Evolutionary conservation across 2,113 vertebrate species (phyloP).

Genomic region (Lepus americanus): DNA sequence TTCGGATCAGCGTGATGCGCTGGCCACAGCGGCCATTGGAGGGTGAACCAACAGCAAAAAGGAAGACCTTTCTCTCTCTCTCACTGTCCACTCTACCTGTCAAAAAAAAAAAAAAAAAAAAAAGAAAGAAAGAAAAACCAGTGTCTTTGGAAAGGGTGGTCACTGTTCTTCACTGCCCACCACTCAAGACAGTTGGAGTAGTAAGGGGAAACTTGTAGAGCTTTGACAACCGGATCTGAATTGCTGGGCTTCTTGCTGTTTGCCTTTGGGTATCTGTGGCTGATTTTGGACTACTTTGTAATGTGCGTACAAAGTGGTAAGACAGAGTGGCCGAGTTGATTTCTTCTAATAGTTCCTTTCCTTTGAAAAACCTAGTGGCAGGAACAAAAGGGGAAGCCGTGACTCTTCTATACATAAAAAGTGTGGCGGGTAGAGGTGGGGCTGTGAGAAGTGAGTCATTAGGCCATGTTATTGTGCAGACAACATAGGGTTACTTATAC

Average conservation of each 20-base stretch:
- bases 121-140: too few species aligned
- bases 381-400: background rate
- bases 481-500: too few species aligned
- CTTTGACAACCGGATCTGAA: background rate
- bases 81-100: too few species aligned
- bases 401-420: slow-evolving; percentile 29
- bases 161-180: background rate
- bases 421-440: background rate
- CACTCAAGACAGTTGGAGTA: background rate
- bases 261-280: background rate
- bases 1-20: too few species aligned
- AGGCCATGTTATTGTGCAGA: too few species aligned
- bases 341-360: slow-evolving; percentile 5
- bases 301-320: background rate
- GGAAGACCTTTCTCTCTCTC: too few species aligned
- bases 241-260: background rate
- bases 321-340: background rate
- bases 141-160: background rate
- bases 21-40: too few species aligned
- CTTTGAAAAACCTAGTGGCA: slow-evolving; percentile 2
- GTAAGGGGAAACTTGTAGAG: background rate
- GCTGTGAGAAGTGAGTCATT: background rate
- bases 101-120: too few species aligned
- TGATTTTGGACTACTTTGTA: slow-evolving; percentile 42
- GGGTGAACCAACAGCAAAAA: too few species aligned